Conservation (phyloP, 92 coral and sea anemone genomes). For the Bergia puertoricense region DNA sequence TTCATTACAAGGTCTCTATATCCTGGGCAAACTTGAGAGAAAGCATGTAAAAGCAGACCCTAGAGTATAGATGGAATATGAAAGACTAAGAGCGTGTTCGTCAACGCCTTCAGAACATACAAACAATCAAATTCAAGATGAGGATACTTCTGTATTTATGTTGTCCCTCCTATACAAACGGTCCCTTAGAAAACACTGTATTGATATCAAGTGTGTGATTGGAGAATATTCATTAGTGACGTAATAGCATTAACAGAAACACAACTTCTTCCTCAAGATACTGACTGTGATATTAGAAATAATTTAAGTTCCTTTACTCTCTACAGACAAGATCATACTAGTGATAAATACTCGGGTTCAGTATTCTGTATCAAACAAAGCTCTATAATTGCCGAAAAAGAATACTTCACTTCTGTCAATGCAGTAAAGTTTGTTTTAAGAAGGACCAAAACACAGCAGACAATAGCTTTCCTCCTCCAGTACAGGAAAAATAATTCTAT, state of each 20-base stretch:
- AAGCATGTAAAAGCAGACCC: conserved; percentile 56
- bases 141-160: too few relatives aligned
- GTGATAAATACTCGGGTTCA: too few relatives aligned
- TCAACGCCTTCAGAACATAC: background rate
- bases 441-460: background rate
- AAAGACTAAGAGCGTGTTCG: background rate
- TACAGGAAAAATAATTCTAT: background rate
- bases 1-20: conserved; percentile 21
- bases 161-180: too few relatives aligned
- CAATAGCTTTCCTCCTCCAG: background rate
- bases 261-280: too few relatives aligned
- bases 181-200: conserved; percentile 46
- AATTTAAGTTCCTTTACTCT: too few relatives aligned
- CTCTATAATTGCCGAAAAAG: too few relatives aligned
- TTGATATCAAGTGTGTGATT: conserved; percentile 48
- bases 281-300: too few relatives aligned
- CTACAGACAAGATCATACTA: too few relatives aligned
- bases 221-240: background rate
- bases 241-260: background rate
- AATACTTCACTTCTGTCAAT: too few relatives aligned
- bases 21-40: conserved; percentile 50
- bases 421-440: too few relatives aligned
- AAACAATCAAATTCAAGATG: background rate
- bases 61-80: conserved; percentile 35
- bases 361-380: background rate